A percentile compares a stretch with the other conserved stretches of the same genome.
Conservation (phyloP, 1,140 invertebrate species). For the Papilio polyxenes region DNA sequence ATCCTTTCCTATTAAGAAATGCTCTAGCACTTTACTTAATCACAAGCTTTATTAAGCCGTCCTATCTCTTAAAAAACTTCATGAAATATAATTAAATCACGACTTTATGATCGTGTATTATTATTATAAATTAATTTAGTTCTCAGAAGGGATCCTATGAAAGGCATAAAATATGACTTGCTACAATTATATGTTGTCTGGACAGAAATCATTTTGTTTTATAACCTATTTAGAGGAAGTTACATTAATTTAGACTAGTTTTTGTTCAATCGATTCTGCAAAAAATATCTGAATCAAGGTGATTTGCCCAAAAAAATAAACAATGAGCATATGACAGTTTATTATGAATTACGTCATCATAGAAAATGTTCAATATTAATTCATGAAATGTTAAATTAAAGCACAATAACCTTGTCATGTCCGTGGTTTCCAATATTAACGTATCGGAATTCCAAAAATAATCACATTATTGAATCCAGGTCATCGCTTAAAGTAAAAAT, state of each 20-base stretch:
- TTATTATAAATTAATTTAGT: not conserved
- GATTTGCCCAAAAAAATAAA: no score
- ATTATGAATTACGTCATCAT: no score
- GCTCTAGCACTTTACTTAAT: not conserved
- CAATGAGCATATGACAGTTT: no score
- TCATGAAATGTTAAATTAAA: not conserved
- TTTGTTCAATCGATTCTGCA: no score
- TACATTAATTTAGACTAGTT: no score
- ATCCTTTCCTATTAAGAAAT: no score
- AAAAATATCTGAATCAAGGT: no score
- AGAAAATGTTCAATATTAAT: not conserved
- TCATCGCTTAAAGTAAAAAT: constrained; percentile 25
- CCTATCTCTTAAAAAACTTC: not conserved
- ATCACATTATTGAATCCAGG: constrained; percentile 24
- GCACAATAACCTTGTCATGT: not conserved
- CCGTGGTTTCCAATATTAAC: constrained; percentile 15
- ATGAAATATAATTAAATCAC: not conserved
- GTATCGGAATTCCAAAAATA: constrained; percentile 20
- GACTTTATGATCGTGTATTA: not conserved
- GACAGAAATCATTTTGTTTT: not conserved
- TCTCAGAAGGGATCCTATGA: not conserved
- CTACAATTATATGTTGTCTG: no score
- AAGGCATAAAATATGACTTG: no score
- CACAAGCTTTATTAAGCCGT: not conserved
- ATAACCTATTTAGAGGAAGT: no score